Base-by-base conservation (phyloP, 1,140 invertebrate genomes). In the Tribolium madens region DNA sequence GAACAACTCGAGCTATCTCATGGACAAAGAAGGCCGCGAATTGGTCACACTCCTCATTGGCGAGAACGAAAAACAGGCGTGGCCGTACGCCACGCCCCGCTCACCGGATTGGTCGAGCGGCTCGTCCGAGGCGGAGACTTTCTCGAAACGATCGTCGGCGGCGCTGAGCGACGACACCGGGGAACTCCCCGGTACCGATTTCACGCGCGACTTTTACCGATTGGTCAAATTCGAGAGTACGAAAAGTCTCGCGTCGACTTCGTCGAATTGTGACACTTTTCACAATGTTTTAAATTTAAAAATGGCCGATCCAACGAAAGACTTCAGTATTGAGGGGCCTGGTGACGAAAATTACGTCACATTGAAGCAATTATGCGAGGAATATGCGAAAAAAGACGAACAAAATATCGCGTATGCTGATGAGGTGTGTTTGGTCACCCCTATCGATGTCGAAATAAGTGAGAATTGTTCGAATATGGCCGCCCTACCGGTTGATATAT, bases 211-310 rank as follows among this genome's bases (percentile, higher is more conserved):
- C 85, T 94, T 94, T 85, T 90, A 90, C 76, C 89, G 92, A 18
- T 88, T 94, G 60, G 93, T 94, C 31, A 93, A 93, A 85, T 93
- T 93, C 81, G 93, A 93, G 85, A 94, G 92, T 84, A 93, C 91
- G 73, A 93, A 93, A 83, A 93, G 92, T 84, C 86, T 94, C 81
- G 92, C 92, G n/a, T 93, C 92, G 5, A 93, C 91, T 72, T 93
- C 92, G 13, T 93, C 92, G 76, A 87, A 84, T 71, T 81, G 85
- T 42, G 92, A 93, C 83, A 91, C 92, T 0, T 84, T 93, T 12
- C 92, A 93, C 79, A 93, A 91, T 80, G 92, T 94, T 1, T 84
- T 94, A 0, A 90, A 91, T 42, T 93, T 93, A 81, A 93, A 81
- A 92, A 92, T 80, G 2, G 80, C 73, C 36, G 84, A 85, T 15